A percentile compares a stretch with the other conserved stretches of the same genome.
These are phyloP conservation scores for Cerceris ruficornis DNA, from an alignment of 2,888 invertebrate species.

Conservation along the genomic window DNA sequence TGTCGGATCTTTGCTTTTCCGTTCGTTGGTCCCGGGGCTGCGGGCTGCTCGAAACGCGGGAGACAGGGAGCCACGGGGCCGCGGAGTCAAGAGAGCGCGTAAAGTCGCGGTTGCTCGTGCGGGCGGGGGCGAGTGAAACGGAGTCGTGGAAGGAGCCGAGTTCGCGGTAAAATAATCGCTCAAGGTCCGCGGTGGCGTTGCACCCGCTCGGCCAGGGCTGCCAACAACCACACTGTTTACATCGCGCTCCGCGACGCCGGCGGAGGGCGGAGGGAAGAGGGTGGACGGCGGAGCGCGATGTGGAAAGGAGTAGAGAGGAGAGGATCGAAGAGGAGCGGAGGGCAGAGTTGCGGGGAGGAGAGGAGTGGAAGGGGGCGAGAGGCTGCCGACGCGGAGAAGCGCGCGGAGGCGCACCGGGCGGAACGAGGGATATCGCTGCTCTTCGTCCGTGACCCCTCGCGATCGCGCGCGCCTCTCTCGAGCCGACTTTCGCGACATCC, in stretches of 20 bases:
- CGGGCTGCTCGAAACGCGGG: too few species aligned
- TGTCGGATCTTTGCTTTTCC: too few species aligned
- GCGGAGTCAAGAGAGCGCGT: background rate
- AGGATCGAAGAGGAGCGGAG: background rate
- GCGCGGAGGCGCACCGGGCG: background rate
- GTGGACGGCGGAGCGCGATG: background rate
- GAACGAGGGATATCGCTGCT: too few species aligned
- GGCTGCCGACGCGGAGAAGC: background rate
- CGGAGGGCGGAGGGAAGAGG: background rate
- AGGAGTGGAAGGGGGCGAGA: background rate
- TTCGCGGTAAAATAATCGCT: constrained; percentile 81
- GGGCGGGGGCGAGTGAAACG: constrained; percentile 47
- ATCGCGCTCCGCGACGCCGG: constrained; percentile 58
- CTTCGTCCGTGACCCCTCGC: too few species aligned
- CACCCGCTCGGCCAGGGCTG: constrained; percentile 78
- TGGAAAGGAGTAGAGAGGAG: background rate
- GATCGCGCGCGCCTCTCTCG: too few species aligned
- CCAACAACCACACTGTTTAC: constrained; percentile 78
- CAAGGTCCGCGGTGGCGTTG: constrained; percentile 81
- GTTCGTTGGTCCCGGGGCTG: too few species aligned
- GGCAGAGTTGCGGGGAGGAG: background rate
- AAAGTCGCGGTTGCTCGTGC: background rate
- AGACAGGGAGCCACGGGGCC: too few species aligned
- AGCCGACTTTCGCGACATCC: background rate
- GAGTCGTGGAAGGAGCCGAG: constrained; percentile 43